These are phyloP conservation scores for Pseudomyrmex pallidus DNA, from an alignment of 1,140 invertebrate species.

Conservation along the genomic window DNA sequence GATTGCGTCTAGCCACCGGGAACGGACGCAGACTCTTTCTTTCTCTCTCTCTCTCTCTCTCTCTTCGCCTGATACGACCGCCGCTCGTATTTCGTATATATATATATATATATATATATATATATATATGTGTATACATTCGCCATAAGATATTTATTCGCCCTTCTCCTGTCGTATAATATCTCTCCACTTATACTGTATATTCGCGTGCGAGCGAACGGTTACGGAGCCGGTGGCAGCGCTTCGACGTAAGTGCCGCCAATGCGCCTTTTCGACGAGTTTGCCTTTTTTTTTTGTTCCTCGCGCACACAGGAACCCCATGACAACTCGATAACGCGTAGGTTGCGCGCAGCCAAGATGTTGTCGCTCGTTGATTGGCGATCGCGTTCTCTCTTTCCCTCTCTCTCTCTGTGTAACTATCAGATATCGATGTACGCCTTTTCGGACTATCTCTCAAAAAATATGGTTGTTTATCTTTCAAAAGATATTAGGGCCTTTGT, in stretches of 20 bases:
- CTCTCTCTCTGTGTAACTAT: no score
- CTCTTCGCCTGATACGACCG: background rate
- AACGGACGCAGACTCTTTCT: constrained; percentile 34
- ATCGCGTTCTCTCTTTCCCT: no score
- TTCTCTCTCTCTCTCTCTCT: background rate
- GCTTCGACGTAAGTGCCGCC: background rate
- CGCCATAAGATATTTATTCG: background rate
- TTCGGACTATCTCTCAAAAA: no score
- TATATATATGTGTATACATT: background rate
- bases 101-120: background rate
- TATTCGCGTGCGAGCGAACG: background rate
- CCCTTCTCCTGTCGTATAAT: background rate
- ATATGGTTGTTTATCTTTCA: background rate
- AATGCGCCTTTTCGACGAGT: background rate
- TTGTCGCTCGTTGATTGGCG: no score
- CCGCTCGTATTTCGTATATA: constrained; percentile 41
- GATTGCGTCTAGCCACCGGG: constrained; percentile 67
- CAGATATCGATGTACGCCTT: no score
- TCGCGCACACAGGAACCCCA: background rate
- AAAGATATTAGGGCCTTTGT: no score
- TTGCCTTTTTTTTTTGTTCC: background rate
- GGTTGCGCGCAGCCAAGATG: background rate
- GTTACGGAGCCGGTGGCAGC: background rate
- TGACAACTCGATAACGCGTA: background rate
- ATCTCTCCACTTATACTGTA: background rate